Base-by-base conservation (phyloP, 2,797 vertebrate species). In the Manis javanica region DNA sequence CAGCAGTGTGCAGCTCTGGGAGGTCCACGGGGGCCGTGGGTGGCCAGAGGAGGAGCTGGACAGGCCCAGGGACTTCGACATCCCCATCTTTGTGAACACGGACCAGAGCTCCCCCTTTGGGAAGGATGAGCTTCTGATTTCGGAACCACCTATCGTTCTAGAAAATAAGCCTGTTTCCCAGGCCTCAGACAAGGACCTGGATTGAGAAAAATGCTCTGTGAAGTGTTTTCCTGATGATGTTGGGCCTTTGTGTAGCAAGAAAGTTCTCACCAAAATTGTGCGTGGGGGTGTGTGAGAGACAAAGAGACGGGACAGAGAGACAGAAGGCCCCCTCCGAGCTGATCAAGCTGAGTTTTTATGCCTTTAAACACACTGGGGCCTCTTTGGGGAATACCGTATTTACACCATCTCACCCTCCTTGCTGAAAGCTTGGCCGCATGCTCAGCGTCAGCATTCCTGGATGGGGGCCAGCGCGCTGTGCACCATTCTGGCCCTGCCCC, bases 71-170 rank as follows among this genome's bases (percentile, higher is more conserved):
- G 34, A 99, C 87, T 99, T 99, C 96, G 99, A 99, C 98, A 99
- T 99, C 95, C 99, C 99, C 4, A 99, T 99, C 96, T 99, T 99
- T 78, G 99, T 99, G 96, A 99, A 98, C 97, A 98, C 99, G 15
- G 99, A 99, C 88, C 99, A 99, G 77, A 99, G 98, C 92, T 99
- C 99, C 69, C 98, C 98, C 0, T 97, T 99, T 26, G 99, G 98
- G 23, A 99, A 99, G 37, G 99, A 99, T 5, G 99, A 99, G 74
- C 98, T 99, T 90, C 98, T 99, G 85, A 98, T 99, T 96, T 99
- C 99, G 0, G 99, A 99, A 90, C 98, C 99, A 5, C 98, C 99
- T 4, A 95, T 98, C 93, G 94, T 98, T 95, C 97, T 99, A 83
- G 99, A 99, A 98, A 98, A 95, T 92, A 98, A 98, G 91, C 90